phyloP scores from a whole-genome alignment of 2,888 invertebrate species.

The Agrochola lychnidis region DNA sequence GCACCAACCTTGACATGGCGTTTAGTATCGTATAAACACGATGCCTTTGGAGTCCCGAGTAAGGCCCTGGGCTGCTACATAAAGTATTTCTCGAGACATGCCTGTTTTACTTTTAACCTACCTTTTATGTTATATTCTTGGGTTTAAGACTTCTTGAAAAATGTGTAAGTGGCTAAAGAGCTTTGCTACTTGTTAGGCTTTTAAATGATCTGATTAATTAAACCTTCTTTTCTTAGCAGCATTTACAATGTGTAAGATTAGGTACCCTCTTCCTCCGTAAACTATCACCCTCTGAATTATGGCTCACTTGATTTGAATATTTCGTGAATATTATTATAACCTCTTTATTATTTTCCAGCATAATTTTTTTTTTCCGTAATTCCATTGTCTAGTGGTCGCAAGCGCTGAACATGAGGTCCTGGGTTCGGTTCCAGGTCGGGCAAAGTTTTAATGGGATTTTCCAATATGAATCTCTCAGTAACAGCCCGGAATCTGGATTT shows the following conservation, averaged over 20 bases:
- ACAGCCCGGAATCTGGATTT: background rate
- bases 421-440: background rate
- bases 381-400: background rate
- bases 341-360: background rate
- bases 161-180: slow-evolving; percentile 15
- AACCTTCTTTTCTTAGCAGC: background rate
- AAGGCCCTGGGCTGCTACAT: slow-evolving; percentile 5
- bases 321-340: background rate
- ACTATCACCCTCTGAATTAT: background rate
- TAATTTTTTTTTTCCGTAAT: background rate
- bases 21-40: slow-evolving; percentile 12
- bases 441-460: background rate
- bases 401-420: background rate
- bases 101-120: slow-evolving; percentile 21
- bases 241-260: background rate
- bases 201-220: background rate
- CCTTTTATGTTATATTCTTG: slow-evolving; percentile 16
- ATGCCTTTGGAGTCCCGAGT: slow-evolving; percentile 7
- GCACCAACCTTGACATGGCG: slow-evolving; percentile 33
- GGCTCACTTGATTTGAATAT: too few species aligned
- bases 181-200: slow-evolving; percentile 11
- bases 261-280: background rate
- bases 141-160: slow-evolving; percentile 27
- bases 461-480: background rate
- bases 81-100: slow-evolving; percentile 24